Percentiles rank a stretch among this genome's conserved stretches.
phyloP scores from a whole-genome alignment of 2,888 invertebrate genomes.

The Conistra vaccinii region DNA sequence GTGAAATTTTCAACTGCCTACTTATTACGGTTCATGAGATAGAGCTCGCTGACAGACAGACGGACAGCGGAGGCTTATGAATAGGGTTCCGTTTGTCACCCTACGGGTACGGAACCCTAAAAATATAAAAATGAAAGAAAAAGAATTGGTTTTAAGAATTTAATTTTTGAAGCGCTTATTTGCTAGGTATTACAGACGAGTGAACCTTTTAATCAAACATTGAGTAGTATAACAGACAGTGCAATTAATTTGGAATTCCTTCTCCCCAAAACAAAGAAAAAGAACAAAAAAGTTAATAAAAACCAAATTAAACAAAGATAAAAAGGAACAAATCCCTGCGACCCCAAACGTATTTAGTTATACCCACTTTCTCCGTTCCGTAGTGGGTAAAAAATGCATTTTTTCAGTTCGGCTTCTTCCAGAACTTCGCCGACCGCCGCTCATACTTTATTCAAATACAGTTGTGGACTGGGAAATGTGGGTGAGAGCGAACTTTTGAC shows the following conservation, averaged over 20 bases:
- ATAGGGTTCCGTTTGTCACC: too few relatives aligned
- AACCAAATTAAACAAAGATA: constrained; percentile 46
- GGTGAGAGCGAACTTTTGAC: constrained; percentile 68
- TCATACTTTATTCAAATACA: constrained; percentile 77
- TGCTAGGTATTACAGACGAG: background rate
- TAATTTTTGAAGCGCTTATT: background rate
- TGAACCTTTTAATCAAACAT: background rate
- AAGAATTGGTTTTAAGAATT: background rate
- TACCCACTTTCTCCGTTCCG: constrained; percentile 58
- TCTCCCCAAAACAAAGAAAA: constrained; percentile 10
- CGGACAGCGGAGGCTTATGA: too few relatives aligned
- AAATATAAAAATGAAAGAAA: background rate
- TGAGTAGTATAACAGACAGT: background rate
- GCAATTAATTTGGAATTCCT: constrained; percentile 7
- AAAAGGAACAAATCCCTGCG: constrained; percentile 38
- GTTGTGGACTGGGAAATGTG: constrained; percentile 69
- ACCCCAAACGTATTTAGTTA: constrained; percentile 63
- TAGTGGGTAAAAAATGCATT: constrained; percentile 65
- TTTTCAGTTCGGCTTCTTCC: constrained; percentile 67
- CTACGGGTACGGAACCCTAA: too few relatives aligned
- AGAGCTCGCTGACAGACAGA: too few relatives aligned
- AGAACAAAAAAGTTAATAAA: constrained; percentile 24
- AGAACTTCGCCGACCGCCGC: constrained; percentile 62
- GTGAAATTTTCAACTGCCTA: too few relatives aligned
- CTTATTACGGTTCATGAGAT: too few relatives aligned